These are phyloP conservation scores for Rotaria socialis DNA, from an alignment of 2,888 invertebrate species.

Conservation along the genomic window DNA sequence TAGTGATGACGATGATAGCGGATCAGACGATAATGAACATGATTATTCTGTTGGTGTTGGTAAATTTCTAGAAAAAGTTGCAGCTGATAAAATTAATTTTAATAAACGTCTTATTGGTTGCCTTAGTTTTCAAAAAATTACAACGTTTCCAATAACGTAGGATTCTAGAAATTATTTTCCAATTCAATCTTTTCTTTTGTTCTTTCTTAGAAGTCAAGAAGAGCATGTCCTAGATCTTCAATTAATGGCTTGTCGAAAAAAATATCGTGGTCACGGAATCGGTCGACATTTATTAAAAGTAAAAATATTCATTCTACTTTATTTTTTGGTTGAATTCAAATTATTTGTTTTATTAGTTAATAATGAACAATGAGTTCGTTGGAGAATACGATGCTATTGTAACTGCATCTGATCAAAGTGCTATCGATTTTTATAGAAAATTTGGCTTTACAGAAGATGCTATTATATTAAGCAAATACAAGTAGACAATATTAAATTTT, in stretches of 20 bases:
- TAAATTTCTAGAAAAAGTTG: conserved; percentile 35
- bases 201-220: conserved; percentile 21
- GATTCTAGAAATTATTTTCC: neutral
- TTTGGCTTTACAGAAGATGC: conserved; percentile 40
- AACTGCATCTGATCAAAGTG: conserved; percentile 39
- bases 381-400: conserved; percentile 45
- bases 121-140: conserved; percentile 37
- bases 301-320: neutral
- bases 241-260: conserved; percentile 38
- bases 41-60: conserved; percentile 35
- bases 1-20: conserved; percentile 22
- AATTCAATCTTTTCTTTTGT: neutral
- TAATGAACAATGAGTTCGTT: conserved; percentile 32
- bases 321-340: too few species aligned
- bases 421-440: conserved; percentile 42
- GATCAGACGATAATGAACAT: conserved; percentile 34
- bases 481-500: neutral
- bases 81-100: neutral
- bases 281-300: conserved; percentile 39
- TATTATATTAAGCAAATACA: conserved; percentile 43
- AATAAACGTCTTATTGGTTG: conserved; percentile 37
- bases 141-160: neutral
- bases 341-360: neutral
- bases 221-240: conserved; percentile 40
- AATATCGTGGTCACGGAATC: conserved; percentile 42